Conservation (phyloP, 2,888 invertebrate genomes). For the Sthenelais limicola region DNA sequence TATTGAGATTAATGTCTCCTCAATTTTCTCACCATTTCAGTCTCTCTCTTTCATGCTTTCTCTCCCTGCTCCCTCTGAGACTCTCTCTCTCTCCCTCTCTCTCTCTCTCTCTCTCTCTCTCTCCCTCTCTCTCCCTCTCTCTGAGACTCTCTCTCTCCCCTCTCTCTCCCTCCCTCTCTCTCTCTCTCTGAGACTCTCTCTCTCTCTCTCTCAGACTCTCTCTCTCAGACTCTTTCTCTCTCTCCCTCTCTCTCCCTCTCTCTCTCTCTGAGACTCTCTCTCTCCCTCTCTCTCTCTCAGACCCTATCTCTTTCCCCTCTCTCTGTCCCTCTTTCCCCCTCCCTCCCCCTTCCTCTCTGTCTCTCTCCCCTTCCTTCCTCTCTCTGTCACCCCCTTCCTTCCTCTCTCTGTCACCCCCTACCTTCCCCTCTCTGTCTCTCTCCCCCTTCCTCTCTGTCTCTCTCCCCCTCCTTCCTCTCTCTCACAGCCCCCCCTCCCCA, state of each 20-base stretch:
- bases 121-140: neutral
- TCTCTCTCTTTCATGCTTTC: no score
- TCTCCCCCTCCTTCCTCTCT: neutral
- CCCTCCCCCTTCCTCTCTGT: neutral
- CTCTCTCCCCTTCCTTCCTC: neutral
- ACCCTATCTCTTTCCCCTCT: neutral
- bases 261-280: neutral
- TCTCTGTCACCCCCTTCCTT: neutral
- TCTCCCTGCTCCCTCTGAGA: no score
- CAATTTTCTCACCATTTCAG: no score
- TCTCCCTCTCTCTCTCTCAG: neutral
- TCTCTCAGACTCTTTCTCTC: neutral
- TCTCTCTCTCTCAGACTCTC: neutral
- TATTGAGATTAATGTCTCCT: no score
- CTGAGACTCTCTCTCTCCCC: neutral
- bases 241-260: neutral
- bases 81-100: no score
- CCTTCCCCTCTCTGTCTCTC: neutral
- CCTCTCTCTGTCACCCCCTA: neutral
- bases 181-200: neutral
- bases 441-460: neutral
- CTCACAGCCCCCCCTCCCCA: neutral
- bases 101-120: neutral
- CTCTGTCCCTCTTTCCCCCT: neutral
- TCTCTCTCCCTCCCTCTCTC: neutral